These are phyloP conservation scores for Hyperoplus lanceolatus DNA, from an alignment of 2,797 vertebrate species.

Conservation along the genomic window DNA sequence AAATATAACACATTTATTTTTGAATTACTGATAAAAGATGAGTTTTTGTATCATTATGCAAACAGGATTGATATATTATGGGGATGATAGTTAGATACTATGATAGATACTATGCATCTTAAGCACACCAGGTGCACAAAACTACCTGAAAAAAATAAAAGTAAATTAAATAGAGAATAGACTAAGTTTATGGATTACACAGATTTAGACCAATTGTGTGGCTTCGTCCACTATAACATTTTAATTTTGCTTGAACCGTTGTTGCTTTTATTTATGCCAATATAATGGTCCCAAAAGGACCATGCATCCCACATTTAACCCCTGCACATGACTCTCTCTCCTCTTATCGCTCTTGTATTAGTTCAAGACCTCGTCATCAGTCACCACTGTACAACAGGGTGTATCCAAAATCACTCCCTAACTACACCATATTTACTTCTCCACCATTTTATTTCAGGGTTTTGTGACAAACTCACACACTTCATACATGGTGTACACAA, in stretches of 20 bases:
- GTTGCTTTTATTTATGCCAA: not conserved
- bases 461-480: not conserved
- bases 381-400: not conserved
- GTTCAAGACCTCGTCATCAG: not conserved
- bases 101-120: not conserved
- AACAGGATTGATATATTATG: not conserved
- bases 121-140: not conserved
- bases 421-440: not conserved
- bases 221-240: not conserved
- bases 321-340: not conserved
- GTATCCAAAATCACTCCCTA: not conserved
- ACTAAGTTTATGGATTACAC: not conserved
- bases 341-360: not conserved
- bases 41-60: too few relatives aligned
- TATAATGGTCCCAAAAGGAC: not conserved
- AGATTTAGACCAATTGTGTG: not conserved
- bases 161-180: not conserved
- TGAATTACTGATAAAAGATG: not conserved
- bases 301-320: too few relatives aligned
- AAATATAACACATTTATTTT: not conserved
- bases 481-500: not conserved
- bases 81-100: not conserved
- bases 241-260: not conserved
- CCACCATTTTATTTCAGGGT: not conserved
- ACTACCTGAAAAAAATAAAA: not conserved